Evolutionary conservation across 2,113 vertebrate genomes (phyloP).

Genomic region (Petaurus breviceps): DNA sequence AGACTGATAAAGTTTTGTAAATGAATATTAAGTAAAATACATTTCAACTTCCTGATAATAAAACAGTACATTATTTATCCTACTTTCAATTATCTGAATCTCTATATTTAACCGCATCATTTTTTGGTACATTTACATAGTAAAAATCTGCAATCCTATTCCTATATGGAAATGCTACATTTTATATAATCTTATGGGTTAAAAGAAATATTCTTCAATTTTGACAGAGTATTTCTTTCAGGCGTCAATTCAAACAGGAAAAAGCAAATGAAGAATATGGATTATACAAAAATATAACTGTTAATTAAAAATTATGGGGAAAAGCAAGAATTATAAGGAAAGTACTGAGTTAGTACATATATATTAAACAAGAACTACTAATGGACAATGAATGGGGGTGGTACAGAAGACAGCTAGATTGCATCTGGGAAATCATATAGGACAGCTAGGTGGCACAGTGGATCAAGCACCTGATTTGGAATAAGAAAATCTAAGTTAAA

Average conservation of each 20-base stretch:
- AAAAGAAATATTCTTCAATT: background rate
- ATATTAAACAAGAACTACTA: background rate
- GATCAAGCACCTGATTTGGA: background rate
- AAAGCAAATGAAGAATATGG: background rate
- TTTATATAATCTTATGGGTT: background rate
- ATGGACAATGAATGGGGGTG: no score
- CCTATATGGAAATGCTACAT: background rate
- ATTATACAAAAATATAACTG: background rate
- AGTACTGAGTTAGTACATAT: background rate
- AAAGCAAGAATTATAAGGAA: background rate
- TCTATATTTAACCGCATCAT: background rate
- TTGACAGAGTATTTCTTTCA: background rate
- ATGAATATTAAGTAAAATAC: background rate
- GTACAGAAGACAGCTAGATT: background rate
- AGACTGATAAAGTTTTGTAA: background rate
- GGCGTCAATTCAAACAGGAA: background rate
- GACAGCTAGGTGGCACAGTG: background rate
- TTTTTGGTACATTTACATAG: background rate
- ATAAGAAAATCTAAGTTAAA: background rate
- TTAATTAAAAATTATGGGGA: no score
- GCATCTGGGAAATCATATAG: background rate
- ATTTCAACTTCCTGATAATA: no score
- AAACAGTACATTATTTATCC: no score
- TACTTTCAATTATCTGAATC: background rate
- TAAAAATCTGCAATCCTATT: background rate